These are phyloP conservation scores for Syndactyla subalaris DNA, from an alignment of 2,797 vertebrate genomes.

Conservation along the genomic window DNA sequence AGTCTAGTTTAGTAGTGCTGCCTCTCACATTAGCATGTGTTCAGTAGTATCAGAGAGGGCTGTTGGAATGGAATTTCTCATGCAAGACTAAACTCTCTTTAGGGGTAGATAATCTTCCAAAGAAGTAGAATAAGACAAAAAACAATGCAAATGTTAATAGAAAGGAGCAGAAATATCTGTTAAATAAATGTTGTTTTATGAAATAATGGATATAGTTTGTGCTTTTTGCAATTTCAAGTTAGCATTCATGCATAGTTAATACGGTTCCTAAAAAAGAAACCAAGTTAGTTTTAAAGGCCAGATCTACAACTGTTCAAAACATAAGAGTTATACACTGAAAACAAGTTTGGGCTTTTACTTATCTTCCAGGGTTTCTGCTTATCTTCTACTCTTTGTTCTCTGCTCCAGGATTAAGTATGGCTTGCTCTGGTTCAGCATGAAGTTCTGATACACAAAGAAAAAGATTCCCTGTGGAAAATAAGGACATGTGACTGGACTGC, in stretches of 20 bases:
- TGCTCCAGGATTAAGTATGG: neutral
- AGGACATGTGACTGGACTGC: neutral
- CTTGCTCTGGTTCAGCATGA: neutral
- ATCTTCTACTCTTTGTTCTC: neutral
- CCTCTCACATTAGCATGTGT: neutral
- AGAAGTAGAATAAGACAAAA: neutral
- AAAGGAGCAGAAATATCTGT: neutral
- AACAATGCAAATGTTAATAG: neutral
- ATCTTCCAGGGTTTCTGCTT: neutral
- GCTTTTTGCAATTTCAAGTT: neutral
- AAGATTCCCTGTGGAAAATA: neutral
- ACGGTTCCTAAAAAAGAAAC: neutral
- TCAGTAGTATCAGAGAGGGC: neutral
- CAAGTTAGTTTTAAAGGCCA: neutral
- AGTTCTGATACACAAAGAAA: neutral
- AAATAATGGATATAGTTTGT: neutral
- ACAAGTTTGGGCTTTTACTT: neutral
- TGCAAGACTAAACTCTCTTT: neutral
- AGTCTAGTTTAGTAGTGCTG: neutral
- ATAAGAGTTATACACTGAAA: neutral
- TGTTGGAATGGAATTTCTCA: neutral
- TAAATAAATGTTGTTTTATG: neutral
- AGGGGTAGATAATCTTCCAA: neutral
- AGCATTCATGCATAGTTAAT: neutral
- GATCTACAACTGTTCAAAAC: neutral